Conservation (phyloP, 2,888 invertebrate genomes). For the Papilio elwesi region DNA sequence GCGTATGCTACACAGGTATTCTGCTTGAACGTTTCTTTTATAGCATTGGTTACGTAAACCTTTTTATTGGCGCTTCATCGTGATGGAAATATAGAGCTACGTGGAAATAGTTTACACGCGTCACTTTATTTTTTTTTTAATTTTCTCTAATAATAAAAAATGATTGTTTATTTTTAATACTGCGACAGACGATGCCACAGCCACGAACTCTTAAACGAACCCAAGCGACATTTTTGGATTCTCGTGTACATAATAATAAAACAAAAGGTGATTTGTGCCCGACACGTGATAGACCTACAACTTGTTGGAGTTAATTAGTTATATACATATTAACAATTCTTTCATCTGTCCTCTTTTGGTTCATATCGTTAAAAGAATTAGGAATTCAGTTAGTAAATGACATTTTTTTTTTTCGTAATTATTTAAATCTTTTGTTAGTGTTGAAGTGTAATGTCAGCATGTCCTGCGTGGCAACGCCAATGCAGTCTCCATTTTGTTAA, state of each 20-base stretch:
- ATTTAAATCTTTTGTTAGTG: background rate
- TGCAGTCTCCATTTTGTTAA: constrained; percentile 33
- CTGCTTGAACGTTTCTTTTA: constrained; percentile 25
- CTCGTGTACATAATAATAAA: no score
- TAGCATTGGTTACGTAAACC: constrained; percentile 28
- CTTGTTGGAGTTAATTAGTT: no score
- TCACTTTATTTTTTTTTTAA: constrained; percentile 17
- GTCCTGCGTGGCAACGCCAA: background rate
- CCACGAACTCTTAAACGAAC: no score
- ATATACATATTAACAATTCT: no score
- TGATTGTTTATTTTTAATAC: no score
- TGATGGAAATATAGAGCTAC: constrained; percentile 17
- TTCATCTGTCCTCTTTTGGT: no score
- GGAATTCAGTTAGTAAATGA: background rate
- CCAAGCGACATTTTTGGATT: no score
- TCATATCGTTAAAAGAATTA: no score
- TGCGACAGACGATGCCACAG: no score
- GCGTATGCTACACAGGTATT: background rate
- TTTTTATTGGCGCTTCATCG: constrained; percentile 31
- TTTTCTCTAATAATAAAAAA: background rate
- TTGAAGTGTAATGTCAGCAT: background rate
- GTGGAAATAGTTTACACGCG: constrained; percentile 37
- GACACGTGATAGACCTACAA: no score
- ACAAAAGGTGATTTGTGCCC: no score
- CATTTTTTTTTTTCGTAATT: background rate